phyloP scores from a whole-genome alignment of 30 jellyfish, hydroid and myxozoan genomes.

The Cassiopea andromeda region DNA sequence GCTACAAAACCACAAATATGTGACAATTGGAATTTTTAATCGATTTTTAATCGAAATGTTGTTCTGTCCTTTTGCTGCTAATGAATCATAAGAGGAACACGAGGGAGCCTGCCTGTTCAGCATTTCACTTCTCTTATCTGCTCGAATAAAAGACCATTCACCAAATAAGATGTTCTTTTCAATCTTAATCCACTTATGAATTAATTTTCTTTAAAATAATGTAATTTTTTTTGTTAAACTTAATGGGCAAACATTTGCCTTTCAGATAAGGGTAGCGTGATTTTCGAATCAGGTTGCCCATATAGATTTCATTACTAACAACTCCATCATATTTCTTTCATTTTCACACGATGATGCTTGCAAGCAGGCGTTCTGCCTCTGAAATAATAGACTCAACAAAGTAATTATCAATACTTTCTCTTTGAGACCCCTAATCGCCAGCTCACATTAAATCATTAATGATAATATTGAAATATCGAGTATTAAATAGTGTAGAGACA shows the following conservation, averaged over 20 bases:
- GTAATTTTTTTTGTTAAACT: not conserved
- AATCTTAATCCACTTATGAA: not conserved
- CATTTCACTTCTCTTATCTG: not conserved
- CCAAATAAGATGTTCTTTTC: slow-evolving; percentile 21
- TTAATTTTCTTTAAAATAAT: not conserved
- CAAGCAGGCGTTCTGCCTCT: not conserved
- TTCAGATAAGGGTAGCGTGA: not conserved
- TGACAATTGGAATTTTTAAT: slow-evolving; percentile 20
- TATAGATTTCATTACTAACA: not conserved
- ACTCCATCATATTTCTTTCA: not conserved
- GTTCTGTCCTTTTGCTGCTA: not conserved
- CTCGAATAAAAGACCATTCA: slow-evolving; percentile 4
- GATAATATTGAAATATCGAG: not conserved
- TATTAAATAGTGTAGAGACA: not conserved
- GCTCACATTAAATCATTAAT: not conserved
- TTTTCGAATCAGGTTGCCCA: slow-evolving; percentile 1
- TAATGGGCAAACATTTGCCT: not conserved
- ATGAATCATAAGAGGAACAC: not conserved
- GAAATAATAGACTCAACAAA: not conserved
- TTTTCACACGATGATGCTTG: not conserved
- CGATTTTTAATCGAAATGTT: not conserved
- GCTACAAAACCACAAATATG: slow-evolving; percentile 35
- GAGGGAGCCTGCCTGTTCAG: not conserved
- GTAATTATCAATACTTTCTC: not conserved
- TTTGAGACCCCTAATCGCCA: slow-evolving; percentile 1